Evolutionary conservation across 2,888 invertebrate species (phyloP).

Genomic region (Nomada lathburiana): DNA sequence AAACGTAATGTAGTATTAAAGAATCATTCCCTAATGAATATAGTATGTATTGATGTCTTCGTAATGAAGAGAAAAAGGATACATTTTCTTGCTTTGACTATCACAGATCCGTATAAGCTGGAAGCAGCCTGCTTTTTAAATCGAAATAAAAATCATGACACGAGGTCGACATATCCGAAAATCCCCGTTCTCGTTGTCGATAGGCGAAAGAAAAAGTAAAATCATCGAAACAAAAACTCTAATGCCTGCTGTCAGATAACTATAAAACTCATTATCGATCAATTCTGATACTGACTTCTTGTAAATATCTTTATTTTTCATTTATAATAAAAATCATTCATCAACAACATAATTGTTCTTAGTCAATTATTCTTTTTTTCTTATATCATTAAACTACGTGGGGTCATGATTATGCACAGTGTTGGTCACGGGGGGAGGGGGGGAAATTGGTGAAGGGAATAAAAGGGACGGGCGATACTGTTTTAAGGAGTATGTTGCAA

Average conservation of each 20-base stretch:
- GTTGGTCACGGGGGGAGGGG: constrained; percentile 79
- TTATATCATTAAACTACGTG: constrained; percentile 79
- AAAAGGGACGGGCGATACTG: constrained; percentile 75
- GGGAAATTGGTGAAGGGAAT: constrained; percentile 68
- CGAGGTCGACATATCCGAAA: constrained; percentile 34
- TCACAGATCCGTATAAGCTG: constrained; percentile 69
- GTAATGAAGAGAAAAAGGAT: constrained; percentile 57
- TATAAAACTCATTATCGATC: constrained; percentile 63
- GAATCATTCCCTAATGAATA: constrained; percentile 69
- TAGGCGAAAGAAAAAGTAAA: constrained; percentile 25
- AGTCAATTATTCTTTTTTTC: constrained; percentile 81
- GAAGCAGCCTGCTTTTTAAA: constrained; percentile 57
- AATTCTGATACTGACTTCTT: constrained; percentile 81
- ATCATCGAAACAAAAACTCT: constrained; percentile 40
- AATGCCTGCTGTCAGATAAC: constrained; percentile 50
- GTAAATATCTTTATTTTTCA: constrained; percentile 85
- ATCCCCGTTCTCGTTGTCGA: constrained; percentile 19
- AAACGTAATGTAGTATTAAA: constrained; percentile 66
- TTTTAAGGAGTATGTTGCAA: constrained; percentile 79
- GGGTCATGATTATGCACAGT: constrained; percentile 84
- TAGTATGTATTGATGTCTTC: constrained; percentile 58
- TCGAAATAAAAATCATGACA: constrained; percentile 18
- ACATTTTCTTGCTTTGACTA: constrained; percentile 68
- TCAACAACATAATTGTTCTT: constrained; percentile 85
- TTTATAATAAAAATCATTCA: constrained; percentile 85